Evolutionary conservation across 2,113 vertebrate genomes (phyloP), one percentile per base, ranked within the genome.

Genomic region (Cricetomys ansorgei): DNA sequence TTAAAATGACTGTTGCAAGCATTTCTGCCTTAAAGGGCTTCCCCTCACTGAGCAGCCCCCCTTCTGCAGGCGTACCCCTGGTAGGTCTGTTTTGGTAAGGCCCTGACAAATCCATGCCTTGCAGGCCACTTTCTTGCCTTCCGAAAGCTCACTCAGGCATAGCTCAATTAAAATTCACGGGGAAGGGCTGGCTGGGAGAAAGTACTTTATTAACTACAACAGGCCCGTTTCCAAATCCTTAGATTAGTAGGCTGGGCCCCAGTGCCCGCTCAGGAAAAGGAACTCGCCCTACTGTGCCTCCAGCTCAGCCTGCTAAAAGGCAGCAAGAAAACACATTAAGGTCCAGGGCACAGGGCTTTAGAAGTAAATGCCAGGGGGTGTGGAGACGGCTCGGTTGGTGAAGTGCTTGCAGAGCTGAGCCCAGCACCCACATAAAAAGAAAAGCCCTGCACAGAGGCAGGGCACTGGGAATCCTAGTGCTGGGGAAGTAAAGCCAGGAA

Each of bases 81-180:
- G 77, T 85, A 97, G 91, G 69, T 88, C 57, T 97, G 92, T 94
- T 98, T 96, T 95, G 96, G 91, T 31, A 97, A 97, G 91, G 64
- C 27, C 50, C 86, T 95, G 7, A 4, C 31, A 92, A 98, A 97
- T 86, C 11, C 29, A 88, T 86, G 97, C 76, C 92, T 96, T 86
- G 95, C 94, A 59, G 76, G 34, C 88, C 62, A 92, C 94, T 88
- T 97, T 88, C 72, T 91, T 91, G 95, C 94, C 87, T 92, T 77
- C 85, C 40, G 92, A 94, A 93, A 94, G 93, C 91, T 96, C 93
- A 87, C 86, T 96, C 95, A 93, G 65, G 95, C 95, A 25, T 34
- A 92, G 94, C 84, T 90, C 89, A 45, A 92, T 96, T 96, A 96
- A 96, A 85, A 93, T 76, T 79, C 88, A 84, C 94, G 40, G 75